These are phyloP conservation scores for Germaria angustata DNA, from an alignment of 2,888 invertebrate species.

Conservation along the genomic window DNA sequence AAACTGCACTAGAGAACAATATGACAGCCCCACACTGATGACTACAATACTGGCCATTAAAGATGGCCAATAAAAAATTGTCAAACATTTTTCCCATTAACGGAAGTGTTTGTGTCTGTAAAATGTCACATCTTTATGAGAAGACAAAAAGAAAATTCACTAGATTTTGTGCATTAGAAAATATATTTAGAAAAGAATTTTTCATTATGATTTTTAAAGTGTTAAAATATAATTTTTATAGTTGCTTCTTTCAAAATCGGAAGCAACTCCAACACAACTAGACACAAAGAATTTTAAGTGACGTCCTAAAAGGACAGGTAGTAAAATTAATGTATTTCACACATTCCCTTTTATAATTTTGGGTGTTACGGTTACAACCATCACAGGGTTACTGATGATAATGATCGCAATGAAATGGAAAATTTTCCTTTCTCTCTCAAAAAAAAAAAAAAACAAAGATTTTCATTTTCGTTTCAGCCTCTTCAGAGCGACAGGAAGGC, in stretches of 20 bases:
- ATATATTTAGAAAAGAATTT: not conserved
- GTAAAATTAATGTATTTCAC: conserved; percentile 71
- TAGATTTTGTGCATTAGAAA: too few species aligned
- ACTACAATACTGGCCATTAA: not conserved
- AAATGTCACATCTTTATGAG: conserved; percentile 14
- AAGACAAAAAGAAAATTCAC: not conserved
- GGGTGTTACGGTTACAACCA: not conserved
- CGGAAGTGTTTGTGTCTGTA: conserved; percentile 13
- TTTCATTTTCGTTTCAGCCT: conserved; percentile 9
- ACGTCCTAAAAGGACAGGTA: conserved; percentile 71
- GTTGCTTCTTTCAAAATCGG: conserved; percentile 37
- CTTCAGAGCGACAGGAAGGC: conserved; percentile 27
- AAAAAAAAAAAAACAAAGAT: not conserved
- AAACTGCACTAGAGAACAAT: not conserved
- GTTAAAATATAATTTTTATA: conserved; percentile 12
- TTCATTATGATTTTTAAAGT: conserved; percentile 1
- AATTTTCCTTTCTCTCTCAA: conserved; percentile 16
- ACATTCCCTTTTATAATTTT: conserved; percentile 53
- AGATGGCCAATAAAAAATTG: not conserved
- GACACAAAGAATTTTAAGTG: conserved; percentile 31
- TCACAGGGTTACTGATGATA: not conserved
- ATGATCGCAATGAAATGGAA: conserved; percentile 1
- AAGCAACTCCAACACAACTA: conserved; percentile 19
- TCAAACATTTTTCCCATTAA: not conserved
- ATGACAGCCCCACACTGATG: not conserved